Evolutionary conservation across 37 sponge, comb jelly and placozoan genomes (phyloP).

Genomic region (Oscarella lobularis): DNA sequence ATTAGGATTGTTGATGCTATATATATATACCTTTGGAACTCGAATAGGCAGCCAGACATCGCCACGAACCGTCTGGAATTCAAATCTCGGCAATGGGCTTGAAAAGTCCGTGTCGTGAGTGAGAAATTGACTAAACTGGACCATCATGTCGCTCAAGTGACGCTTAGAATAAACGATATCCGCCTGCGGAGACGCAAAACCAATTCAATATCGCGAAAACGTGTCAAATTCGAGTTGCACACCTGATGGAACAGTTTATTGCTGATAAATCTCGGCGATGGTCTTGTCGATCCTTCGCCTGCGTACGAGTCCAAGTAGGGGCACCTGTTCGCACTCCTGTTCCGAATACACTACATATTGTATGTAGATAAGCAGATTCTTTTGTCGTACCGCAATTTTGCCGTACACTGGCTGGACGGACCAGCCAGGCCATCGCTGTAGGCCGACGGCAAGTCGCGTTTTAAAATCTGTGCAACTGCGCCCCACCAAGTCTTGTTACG

Average conservation of each 20-base stretch:
- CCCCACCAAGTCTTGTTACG: background rate
- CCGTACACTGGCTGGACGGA: background rate
- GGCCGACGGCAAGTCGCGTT: background rate
- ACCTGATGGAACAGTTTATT: slow-evolving; percentile 5
- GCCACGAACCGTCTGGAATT: background rate
- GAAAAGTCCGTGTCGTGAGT: slow-evolving; percentile 9
- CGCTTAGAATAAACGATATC: too few relatives aligned
- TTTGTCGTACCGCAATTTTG: too few relatives aligned
- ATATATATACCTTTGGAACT: slow-evolving; percentile 11
- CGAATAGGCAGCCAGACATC: slow-evolving; percentile 4
- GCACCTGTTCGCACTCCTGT: background rate
- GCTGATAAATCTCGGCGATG: slow-evolving; percentile 5
- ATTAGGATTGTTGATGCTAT: too few relatives aligned
- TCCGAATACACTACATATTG: too few relatives aligned
- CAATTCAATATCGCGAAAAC: too few relatives aligned
- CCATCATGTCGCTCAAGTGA: background rate
- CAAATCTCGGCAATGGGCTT: slow-evolving; percentile 8
- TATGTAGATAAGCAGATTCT: too few relatives aligned
- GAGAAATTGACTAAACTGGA: background rate
- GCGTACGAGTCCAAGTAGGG: background rate
- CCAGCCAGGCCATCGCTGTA: background rate
- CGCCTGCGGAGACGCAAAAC: too few relatives aligned
- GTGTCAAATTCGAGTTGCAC: background rate
- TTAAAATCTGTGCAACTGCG: background rate
- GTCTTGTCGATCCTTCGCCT: background rate